phyloP scores from a whole-genome alignment of 2,113 vertebrate species.

The Pygoscelis antarcticus region DNA sequence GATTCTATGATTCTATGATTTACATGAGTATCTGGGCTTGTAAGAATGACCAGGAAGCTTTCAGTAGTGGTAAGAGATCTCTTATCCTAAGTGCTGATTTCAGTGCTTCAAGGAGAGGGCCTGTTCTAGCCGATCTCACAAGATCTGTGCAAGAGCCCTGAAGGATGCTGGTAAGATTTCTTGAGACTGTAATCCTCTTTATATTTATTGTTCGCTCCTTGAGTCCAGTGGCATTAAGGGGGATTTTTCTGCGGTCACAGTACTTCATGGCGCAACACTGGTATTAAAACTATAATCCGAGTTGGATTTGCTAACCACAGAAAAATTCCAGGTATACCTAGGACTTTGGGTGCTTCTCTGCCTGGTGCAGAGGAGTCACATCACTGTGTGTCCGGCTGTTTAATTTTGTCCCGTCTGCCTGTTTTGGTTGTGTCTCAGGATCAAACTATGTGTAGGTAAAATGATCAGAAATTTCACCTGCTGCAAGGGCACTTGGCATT shows the following conservation, averaged over 20 bases:
- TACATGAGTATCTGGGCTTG: not conserved
- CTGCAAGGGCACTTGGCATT: not conserved
- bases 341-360: not conserved
- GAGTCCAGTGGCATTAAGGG: not conserved
- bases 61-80: not conserved
- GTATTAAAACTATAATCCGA: not conserved
- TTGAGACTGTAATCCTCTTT: not conserved
- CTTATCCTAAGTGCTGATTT: not conserved
- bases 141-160: not conserved
- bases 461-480: not conserved
- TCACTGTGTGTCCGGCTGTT: not conserved
- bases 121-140: not conserved
- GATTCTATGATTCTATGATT: too few relatives aligned
- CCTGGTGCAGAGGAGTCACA: not conserved
- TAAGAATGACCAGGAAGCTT: not conserved
- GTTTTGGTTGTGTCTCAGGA: not conserved
- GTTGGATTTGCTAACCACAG: not conserved
- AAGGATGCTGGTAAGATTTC: not conserved
- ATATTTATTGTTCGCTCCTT: not conserved
- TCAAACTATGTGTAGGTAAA: not conserved
- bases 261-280: not conserved
- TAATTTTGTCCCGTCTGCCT: not conserved
- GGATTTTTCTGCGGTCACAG: not conserved
- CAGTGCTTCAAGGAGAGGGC: not conserved
- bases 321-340: not conserved